Conservation (phyloP, 2,888 invertebrate genomes). For the Allophyes oxyacanthae region DNA sequence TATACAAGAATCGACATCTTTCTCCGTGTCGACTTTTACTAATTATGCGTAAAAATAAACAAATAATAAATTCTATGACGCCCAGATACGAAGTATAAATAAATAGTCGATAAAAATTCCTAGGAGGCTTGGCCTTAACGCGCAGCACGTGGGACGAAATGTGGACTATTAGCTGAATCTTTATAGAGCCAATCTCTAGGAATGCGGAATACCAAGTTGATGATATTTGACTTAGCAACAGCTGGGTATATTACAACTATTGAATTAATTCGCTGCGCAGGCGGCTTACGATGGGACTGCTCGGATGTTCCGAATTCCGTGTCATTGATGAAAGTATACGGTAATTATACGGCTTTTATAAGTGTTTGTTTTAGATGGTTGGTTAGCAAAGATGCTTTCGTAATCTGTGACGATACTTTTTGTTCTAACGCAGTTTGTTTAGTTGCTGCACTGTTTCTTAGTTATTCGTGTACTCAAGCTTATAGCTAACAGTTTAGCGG, state of each 20-base stretch:
- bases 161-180: slow-evolving; percentile 76
- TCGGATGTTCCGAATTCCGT: slow-evolving; percentile 34
- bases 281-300: slow-evolving; percentile 20
- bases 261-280: slow-evolving; percentile 45
- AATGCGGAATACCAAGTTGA: slow-evolving; percentile 76
- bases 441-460: too few species aligned
- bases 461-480: too few species aligned
- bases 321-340: slow-evolving; percentile 45
- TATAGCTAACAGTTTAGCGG: too few species aligned
- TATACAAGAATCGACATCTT: too few species aligned
- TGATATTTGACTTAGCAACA: slow-evolving; percentile 65
- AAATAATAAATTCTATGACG: too few species aligned
- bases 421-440: too few species aligned
- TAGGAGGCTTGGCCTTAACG: slow-evolving; percentile 69
- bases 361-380: slow-evolving; percentile 13
- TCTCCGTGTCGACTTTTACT: too few species aligned
- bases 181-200: slow-evolving; percentile 73
- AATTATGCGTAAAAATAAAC: too few species aligned
- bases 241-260: slow-evolving; percentile 44
- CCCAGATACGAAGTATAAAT: not conserved
- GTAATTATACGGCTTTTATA: slow-evolving; percentile 27
- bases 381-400: slow-evolving; percentile 15
- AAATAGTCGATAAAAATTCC: slow-evolving; percentile 12
- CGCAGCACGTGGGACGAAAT: slow-evolving; percentile 73
- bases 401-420: slow-evolving; percentile 5